Evolutionary conservation across 2,797 vertebrate genomes (phyloP).

Genomic region (Mormyrus proboscirostris): DNA sequence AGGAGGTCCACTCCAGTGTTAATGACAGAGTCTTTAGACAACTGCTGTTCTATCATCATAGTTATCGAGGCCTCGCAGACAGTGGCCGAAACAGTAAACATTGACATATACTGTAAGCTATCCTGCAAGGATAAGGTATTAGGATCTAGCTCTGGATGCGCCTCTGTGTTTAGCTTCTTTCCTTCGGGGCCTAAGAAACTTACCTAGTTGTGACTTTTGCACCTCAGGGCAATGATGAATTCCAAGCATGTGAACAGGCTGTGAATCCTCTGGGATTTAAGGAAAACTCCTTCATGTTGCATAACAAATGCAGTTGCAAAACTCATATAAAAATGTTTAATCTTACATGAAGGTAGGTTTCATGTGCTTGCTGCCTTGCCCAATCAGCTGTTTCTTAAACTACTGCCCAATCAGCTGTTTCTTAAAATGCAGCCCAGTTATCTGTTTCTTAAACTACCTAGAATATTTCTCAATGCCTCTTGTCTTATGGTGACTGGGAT

Average conservation of each 20-base stretch:
- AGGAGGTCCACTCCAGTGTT: neutral
- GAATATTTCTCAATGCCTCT: neutral
- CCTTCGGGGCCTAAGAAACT: neutral
- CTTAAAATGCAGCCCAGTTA: neutral
- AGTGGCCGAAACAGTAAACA: slow-evolving; percentile 3
- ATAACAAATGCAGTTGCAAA: neutral
- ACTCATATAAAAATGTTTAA: neutral
- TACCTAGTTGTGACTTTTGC: neutral
- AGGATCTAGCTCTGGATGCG: neutral
- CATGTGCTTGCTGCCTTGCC: neutral
- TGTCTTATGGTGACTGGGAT: neutral
- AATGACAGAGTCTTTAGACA: neutral
- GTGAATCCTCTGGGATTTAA: neutral
- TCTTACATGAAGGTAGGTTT: neutral
- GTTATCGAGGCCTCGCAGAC: neutral
- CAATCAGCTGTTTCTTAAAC: neutral
- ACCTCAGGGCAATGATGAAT: neutral
- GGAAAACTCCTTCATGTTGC: neutral
- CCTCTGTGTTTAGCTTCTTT: neutral
- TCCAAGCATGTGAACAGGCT: neutral
- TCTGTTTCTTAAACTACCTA: neutral
- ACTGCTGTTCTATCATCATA: neutral
- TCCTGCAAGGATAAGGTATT: neutral
- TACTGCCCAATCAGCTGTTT: neutral
- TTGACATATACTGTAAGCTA: neutral